These are phyloP conservation scores for Manis javanica DNA, from an alignment of 2,797 vertebrate species.

Conservation along the genomic window DNA sequence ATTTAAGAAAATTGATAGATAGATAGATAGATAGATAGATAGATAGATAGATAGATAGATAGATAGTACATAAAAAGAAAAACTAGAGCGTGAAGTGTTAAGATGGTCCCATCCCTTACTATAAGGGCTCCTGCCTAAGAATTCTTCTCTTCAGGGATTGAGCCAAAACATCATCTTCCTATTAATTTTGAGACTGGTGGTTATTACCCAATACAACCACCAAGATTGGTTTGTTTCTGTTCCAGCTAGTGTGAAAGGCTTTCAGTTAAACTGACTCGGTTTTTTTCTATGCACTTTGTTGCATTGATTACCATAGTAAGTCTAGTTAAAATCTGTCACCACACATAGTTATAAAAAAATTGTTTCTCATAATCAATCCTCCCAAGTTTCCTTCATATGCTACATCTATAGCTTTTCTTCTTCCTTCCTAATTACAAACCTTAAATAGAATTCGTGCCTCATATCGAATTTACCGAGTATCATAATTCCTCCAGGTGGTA, in stretches of 20 bases:
- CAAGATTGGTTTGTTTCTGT: background rate
- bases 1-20: no score
- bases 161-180: constrained; percentile 27
- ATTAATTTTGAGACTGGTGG: background rate
- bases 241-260: background rate
- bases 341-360: background rate
- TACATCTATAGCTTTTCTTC: no score
- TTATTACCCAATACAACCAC: background rate
- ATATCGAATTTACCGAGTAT: no score
- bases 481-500: no score
- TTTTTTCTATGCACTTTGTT: background rate
- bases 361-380: no score
- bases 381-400: no score
- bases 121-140: background rate
- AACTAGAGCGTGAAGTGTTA: background rate
- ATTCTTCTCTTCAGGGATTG: background rate
- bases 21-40: no score
- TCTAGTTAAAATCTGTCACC: background rate
- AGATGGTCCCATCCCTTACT: background rate
- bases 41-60: no score
- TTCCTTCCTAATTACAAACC: no score
- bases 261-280: background rate
- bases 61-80: no score
- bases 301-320: background rate
- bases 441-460: no score